Percentiles rank a stretch among this genome's conserved stretches.
Evolutionary conservation across 2,888 invertebrate species (phyloP).

Genomic region (Ennomos fuscantarius): DNA sequence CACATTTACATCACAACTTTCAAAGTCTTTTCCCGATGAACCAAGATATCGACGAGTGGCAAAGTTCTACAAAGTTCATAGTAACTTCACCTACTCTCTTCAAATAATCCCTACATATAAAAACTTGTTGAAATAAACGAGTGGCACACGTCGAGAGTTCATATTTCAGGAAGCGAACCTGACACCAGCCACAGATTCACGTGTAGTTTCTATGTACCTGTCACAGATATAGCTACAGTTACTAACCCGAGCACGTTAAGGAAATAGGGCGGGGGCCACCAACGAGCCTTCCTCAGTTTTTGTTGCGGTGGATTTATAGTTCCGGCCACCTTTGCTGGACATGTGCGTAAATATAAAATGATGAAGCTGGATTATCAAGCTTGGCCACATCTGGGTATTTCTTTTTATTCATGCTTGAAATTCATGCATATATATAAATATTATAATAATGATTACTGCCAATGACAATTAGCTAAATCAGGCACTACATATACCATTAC

Average conservation of each 20-base stretch:
- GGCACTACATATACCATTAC: not conserved
- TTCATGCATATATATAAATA: no score
- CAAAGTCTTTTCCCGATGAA: no score
- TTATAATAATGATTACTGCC: no score
- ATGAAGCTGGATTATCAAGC: slow-evolving; percentile 10
- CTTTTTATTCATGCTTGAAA: no score
- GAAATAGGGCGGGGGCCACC: slow-evolving; percentile 57
- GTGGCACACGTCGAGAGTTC: slow-evolving; percentile 54
- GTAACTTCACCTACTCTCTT: no score
- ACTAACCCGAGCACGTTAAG: slow-evolving; percentile 1
- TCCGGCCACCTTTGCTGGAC: slow-evolving; percentile 68
- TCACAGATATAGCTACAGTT: slow-evolving; percentile 23
- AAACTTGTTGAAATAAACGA: slow-evolving; percentile 44
- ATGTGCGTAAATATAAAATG: slow-evolving; percentile 67
- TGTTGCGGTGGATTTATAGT: slow-evolving; percentile 72
- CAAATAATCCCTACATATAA: slow-evolving; percentile 32
- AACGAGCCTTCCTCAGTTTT: slow-evolving; percentile 69
- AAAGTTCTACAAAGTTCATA: no score
- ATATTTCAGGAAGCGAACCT: slow-evolving; percentile 61
- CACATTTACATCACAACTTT: not conserved
- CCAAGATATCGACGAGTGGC: no score
- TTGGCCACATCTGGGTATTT: slow-evolving; percentile 2
- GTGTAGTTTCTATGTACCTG: slow-evolving; percentile 5
- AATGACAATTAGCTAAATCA: no score
- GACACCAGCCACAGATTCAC: slow-evolving; percentile 53